Base-by-base conservation (phyloP, 2,797 vertebrate species). In the Sebastiscus albofasciatus region DNA sequence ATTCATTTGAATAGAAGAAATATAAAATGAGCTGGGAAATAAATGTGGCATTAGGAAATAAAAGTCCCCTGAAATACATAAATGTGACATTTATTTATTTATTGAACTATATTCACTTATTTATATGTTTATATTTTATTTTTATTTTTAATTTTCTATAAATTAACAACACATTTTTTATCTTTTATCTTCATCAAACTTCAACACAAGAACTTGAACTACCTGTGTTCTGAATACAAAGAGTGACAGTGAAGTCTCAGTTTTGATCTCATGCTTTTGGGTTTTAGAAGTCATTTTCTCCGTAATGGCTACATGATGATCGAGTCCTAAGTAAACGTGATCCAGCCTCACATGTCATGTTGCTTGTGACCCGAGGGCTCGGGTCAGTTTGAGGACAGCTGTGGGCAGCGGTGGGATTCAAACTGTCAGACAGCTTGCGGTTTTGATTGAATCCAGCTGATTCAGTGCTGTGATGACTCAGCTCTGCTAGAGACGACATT, bases 261-360 rank as follows among this genome's bases (percentile, higher is more conserved):
- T 58, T 59, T 70, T n/a, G 3, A 31, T 22, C 2, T 52, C 22
- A 14, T 36, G 8, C 78, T 46, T 9, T 26, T 1, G 24, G 24
- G 36, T 46, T 55, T 27, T 27, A 24, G 14, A 27, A 55, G 0
- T 52, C 1, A 12, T 36, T 64, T 67, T 76, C 22, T 79, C 65
- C 65, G 59, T 4, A 34, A 78, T 58, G 54, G 31, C 56, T 36
- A 29, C 75, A 49, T 60, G 33, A 82, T 77, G 56, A 83, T 64
- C 2, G 5, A 70, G 54, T 71, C 46, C 65, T 46, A 27, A 68
- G 68, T 31, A 81, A 91, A 87, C 74, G 84, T 77, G 86, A 85
- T 80, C 58, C 68, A 7, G 65, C 66, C 67, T 79, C 90, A 87
- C 84, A 68, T 91, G 83, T 85, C 83, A 52, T 71, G 81, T 52